These are phyloP conservation scores for Ganaspis sp. DNA, from an alignment of 1,140 invertebrate species.

Conservation along the genomic window DNA sequence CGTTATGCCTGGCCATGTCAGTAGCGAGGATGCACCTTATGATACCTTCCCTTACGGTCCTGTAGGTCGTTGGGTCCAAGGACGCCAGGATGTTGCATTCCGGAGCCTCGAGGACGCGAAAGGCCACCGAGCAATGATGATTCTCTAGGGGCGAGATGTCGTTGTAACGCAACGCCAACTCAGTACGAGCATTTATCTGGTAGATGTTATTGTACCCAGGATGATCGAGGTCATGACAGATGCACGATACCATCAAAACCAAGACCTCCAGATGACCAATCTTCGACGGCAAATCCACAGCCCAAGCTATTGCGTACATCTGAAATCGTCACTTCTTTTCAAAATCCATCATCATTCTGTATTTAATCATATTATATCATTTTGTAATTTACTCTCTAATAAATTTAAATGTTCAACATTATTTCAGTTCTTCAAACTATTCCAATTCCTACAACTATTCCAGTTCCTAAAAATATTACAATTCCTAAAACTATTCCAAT, in stretches of 20 bases:
- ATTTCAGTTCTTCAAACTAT: too few species aligned
- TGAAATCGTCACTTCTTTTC: constrained; percentile 67
- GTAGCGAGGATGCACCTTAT: constrained; percentile 91
- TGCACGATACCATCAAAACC: constrained; percentile 88
- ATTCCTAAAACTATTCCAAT: too few species aligned
- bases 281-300: constrained; percentile 82
- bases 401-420: too few species aligned
- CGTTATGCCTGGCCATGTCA: constrained; percentile 92
- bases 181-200: constrained; percentile 91
- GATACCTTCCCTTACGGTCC: constrained; percentile 85
- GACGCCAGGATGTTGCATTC: constrained; percentile 88
- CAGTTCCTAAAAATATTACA: too few species aligned
- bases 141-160: constrained; percentile 93
- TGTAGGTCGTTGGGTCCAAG: constrained; percentile 80
- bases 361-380: too few species aligned
- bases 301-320: constrained; percentile 92
- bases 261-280: constrained; percentile 87
- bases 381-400: too few species aligned
- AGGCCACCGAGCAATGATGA: constrained; percentile 92
- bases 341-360: background rate
- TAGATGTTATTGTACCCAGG: constrained; percentile 94
- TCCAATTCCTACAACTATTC: too few species aligned
- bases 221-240: constrained; percentile 95
- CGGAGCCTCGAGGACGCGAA: constrained; percentile 85
- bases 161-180: constrained; percentile 90